A percentile compares a stretch with the other conserved stretches of the same genome.
Conservation (phyloP, 2,113 vertebrate species). For the Callaeas wilsoni region DNA sequence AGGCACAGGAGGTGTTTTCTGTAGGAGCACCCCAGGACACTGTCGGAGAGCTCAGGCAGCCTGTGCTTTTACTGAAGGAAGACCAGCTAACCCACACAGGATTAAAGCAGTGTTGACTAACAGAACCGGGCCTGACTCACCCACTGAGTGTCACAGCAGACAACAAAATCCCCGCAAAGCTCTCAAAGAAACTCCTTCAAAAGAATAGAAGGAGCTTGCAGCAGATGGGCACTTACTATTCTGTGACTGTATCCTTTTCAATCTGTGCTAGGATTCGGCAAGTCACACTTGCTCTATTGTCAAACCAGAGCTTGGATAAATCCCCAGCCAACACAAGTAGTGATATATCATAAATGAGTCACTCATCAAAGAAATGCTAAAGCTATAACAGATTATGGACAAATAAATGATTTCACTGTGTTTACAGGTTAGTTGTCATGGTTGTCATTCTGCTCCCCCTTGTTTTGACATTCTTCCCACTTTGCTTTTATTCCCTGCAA, state of each 20-base stretch:
- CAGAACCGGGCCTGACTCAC: background rate
- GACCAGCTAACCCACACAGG: background rate
- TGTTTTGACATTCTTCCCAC: background rate
- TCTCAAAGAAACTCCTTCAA: background rate
- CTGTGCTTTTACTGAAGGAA: background rate
- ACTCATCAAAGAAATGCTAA: background rate
- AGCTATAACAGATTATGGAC: background rate
- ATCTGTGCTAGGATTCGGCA: background rate
- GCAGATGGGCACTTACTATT: background rate
- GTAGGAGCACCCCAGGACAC: background rate
- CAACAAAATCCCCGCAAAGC: background rate
- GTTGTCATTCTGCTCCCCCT: background rate
- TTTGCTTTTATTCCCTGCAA: background rate
- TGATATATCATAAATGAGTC: background rate
- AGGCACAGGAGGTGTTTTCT: background rate
- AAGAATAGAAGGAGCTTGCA: background rate
- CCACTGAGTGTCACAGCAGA: background rate
- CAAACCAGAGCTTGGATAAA: background rate
- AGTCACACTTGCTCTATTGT: background rate
- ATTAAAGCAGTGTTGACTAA: background rate
- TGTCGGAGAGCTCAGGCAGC: background rate
- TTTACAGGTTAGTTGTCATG: background rate
- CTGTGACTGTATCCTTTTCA: background rate
- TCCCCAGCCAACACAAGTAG: background rate
- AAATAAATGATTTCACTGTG: background rate